Base-by-base conservation (phyloP, 2,888 invertebrate genomes). In the Eupithecia inturbata region DNA sequence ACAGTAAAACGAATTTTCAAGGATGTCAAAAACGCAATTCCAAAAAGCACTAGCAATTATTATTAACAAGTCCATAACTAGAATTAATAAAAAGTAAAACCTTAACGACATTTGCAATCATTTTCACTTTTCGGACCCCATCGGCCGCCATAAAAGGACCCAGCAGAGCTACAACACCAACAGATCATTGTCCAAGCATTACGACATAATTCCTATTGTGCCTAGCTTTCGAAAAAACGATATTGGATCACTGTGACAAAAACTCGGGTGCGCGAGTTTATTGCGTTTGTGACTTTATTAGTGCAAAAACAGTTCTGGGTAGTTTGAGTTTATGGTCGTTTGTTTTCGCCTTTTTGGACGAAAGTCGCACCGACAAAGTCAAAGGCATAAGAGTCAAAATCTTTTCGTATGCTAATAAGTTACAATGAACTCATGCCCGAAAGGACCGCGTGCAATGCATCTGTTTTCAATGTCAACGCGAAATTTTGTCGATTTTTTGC, bases 381-480 rank as follows among this genome's bases (percentile, higher is more conserved):
- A 85, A 84, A 86, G 87, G 80, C 85, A 87, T 87, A 82, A 26
- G 63, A 85, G 81, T 81, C 53, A 82, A 83, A 78, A 83, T 86
- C 91, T 91, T 92, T 94, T 92, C 89, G 88, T 88, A 94, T 93
- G 92, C 88, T 89, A 94, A 93, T 92, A 87, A 81, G 91, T 91
- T 89, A 89, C 93, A 90, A 87, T 88, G 92, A 92, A 93, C 91
- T 88, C 86, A 81, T 84, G 88, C 80, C 87, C 86, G 85, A 87
- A 86, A 86, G 82, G 87, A 84, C 88, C 85, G 85, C 81, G 76
- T 81, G 85, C 88, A 87, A 75, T 81, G 85, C 88, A 87, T 85
- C 81, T 90, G 90, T 87, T 85, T 78, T 86, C 86, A 90, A 89
- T 87, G 89, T 89, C 87, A 86, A 83, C 86, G 85, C 85, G 83